Percentiles rank a stretch among this genome's conserved stretches.
Evolutionary conservation across 2,797 vertebrate species (phyloP).

Genomic region (Sebastes matsubarae): DNA sequence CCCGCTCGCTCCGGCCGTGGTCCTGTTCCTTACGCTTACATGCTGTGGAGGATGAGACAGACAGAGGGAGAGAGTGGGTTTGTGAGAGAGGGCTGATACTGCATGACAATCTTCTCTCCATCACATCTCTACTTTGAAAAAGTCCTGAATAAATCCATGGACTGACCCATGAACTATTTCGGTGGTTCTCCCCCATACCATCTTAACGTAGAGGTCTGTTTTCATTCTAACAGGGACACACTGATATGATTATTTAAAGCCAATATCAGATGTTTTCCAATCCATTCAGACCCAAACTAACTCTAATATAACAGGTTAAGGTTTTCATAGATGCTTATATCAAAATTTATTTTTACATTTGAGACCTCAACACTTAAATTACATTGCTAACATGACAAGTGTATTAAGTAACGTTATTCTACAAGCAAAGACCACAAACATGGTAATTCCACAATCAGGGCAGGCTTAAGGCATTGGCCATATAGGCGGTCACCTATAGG

Average conservation of each 20-base stretch:
- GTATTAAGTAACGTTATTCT: not conserved
- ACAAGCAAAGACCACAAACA: not conserved
- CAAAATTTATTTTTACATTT: not conserved
- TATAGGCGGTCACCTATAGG: too few species aligned
- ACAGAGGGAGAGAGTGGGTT: not conserved
- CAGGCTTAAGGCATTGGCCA: too few species aligned
- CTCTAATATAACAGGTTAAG: not conserved
- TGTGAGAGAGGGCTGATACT: slow-evolving; percentile 3
- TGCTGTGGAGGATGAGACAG: slow-evolving; percentile 77
- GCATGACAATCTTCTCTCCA: not conserved
- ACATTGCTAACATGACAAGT: not conserved
- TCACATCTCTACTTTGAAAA: not conserved
- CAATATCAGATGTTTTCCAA: not conserved
- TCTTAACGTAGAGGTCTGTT: not conserved
- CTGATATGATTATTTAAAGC: not conserved
- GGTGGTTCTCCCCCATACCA: not conserved
- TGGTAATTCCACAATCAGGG: not conserved
- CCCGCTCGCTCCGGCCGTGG: slow-evolving; percentile 91
- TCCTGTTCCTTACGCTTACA: slow-evolving; percentile 99
- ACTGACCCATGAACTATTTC: not conserved
- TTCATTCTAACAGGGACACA: not conserved
- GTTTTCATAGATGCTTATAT: not conserved
- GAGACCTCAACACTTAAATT: not conserved
- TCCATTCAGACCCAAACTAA: not conserved
- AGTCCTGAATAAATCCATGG: not conserved